phyloP scores from a whole-genome alignment of 2,113 vertebrate species.

The Vulpes ferrilata region DNA sequence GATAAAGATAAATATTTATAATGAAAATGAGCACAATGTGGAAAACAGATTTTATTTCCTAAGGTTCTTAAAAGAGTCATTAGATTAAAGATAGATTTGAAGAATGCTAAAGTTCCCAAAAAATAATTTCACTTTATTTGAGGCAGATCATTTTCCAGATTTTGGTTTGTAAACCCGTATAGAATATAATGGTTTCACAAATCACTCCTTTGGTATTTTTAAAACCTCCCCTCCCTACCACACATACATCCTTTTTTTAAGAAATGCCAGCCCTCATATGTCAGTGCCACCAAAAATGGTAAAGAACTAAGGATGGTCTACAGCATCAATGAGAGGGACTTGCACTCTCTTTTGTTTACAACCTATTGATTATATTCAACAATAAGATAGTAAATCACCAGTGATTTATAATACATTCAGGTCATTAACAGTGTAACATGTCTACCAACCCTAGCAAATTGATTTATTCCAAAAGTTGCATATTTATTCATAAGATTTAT shows the following conservation, averaged over 20 bases:
- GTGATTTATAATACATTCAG: not conserved
- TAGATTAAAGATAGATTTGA: not conserved
- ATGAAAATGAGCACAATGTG: not conserved
- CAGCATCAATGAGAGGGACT: not conserved
- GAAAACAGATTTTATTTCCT: not conserved
- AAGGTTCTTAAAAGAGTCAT: not conserved
- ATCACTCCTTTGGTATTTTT: not conserved
- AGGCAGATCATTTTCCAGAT: not conserved
- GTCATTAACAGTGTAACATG: not conserved
- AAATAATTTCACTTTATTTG: not conserved
- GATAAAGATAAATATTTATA: not conserved
- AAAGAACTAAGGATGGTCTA: not conserved
- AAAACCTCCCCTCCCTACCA: not conserved
- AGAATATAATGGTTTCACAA: not conserved
- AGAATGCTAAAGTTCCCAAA: not conserved
- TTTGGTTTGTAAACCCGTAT: not conserved
- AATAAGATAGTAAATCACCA: not conserved
- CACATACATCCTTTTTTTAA: not conserved
- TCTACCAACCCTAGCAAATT: not conserved
- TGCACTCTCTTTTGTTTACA: not conserved
- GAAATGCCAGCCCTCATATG: not conserved
- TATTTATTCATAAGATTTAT: slow-evolving; percentile 51
- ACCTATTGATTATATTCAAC: not conserved
- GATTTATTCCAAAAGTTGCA: slow-evolving; percentile 60
- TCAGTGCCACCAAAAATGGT: not conserved